phyloP scores from a whole-genome alignment of 64 coral and sea anemone species.

The Porites lutea region DNA sequence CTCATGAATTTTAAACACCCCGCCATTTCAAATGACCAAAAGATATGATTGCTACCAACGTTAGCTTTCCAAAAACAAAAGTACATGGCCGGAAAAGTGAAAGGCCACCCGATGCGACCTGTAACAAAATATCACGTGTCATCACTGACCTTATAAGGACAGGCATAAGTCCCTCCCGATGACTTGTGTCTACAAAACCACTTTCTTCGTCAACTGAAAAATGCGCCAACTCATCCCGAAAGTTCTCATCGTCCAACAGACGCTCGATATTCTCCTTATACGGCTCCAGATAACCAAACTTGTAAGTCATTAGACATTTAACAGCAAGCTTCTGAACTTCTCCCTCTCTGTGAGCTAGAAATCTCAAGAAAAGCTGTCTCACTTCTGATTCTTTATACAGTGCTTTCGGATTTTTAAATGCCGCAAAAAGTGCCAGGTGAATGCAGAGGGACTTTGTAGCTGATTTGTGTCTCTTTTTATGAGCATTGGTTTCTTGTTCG shows the following conservation, averaged over 20 bases:
- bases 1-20: too few relatives aligned
- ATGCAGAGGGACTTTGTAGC: slow-evolving; percentile 78
- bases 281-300: slow-evolving; percentile 78
- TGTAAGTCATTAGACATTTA: slow-evolving; percentile 75
- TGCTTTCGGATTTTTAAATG: slow-evolving; percentile 81
- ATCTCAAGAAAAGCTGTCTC: slow-evolving; percentile 48
- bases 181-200: slow-evolving; percentile 55
- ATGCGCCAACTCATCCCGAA: slow-evolving; percentile 83
- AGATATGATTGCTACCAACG: too few relatives aligned
- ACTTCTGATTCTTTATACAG: slow-evolving; percentile 69
- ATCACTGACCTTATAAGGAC: slow-evolving; percentile 76
- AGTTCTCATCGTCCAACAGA: slow-evolving; percentile 82
- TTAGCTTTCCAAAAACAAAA: too few relatives aligned
- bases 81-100: too few relatives aligned
- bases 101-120: too few relatives aligned
- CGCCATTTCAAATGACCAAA: too few relatives aligned
- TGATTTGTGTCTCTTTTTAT: slow-evolving; percentile 59
- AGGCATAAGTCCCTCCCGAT: slow-evolving; percentile 81
- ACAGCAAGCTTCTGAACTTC: slow-evolving; percentile 85
- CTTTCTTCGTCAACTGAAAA: slow-evolving; percentile 81
- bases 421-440: slow-evolving; percentile 71
- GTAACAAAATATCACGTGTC: background rate
- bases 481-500: background rate
- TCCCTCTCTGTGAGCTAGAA: slow-evolving; percentile 73
- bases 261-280: slow-evolving; percentile 84